Percentiles rank a stretch among this genome's conserved stretches.
phyloP scores from a whole-genome alignment of 2,888 invertebrate species.

The Malacosoma neustria region DNA sequence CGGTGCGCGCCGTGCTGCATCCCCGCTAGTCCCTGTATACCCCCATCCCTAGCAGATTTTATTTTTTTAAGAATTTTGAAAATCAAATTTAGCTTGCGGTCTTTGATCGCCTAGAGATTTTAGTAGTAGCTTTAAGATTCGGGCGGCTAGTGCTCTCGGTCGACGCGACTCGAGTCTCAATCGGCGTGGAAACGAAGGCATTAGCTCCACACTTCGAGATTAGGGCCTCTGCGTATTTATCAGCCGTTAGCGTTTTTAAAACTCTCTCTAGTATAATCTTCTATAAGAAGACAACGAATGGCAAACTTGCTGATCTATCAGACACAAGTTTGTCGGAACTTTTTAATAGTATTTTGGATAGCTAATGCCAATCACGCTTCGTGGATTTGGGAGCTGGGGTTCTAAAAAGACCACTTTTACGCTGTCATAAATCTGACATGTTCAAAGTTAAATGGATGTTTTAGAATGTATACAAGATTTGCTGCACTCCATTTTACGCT shows the following conservation, averaged over 20 bases:
- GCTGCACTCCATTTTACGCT: no score
- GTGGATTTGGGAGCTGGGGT: slow-evolving; percentile 48
- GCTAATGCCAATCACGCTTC: slow-evolving; percentile 26
- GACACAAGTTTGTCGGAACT: slow-evolving; percentile 22
- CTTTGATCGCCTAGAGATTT: slow-evolving; percentile 67
- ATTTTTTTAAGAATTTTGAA: slow-evolving; percentile 75
- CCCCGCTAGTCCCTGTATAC: slow-evolving; percentile 57
- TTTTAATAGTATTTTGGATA: slow-evolving; percentile 30
- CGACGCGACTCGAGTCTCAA: slow-evolving; percentile 23
- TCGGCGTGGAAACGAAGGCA: slow-evolving; percentile 11
- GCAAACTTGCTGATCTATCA: slow-evolving; percentile 24
- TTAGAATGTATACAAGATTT: no score
- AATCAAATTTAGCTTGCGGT: slow-evolving; percentile 70
- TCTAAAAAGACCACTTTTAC: no score
- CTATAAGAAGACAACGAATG: slow-evolving; percentile 40
- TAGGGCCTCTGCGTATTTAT: slow-evolving; percentile 31
- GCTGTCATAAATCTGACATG: no score
- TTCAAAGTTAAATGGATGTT: no score
- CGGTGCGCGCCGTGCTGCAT: slow-evolving; percentile 85
- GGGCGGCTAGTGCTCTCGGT: slow-evolving; percentile 62
- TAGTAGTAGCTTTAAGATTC: slow-evolving; percentile 70
- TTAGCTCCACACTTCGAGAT: slow-evolving; percentile 10
- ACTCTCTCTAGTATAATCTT: slow-evolving; percentile 31
- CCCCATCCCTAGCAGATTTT: slow-evolving; percentile 70
- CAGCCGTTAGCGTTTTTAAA: slow-evolving; percentile 36